Evolutionary conservation across 2,113 vertebrate genomes (phyloP).

Genomic region (Micromys minutus): DNA sequence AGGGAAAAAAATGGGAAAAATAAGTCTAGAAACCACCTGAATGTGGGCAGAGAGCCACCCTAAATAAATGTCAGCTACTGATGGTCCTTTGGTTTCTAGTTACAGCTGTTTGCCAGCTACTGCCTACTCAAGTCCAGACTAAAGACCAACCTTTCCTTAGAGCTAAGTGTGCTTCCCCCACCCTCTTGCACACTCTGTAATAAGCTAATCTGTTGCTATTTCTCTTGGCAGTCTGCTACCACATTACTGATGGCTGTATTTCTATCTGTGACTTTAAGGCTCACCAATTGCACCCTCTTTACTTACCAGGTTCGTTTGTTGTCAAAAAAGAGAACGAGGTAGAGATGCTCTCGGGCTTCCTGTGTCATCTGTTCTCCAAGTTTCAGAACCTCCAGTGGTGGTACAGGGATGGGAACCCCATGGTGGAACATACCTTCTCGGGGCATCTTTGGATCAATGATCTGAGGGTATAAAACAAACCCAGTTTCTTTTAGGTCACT

Average conservation of each 20-base stretch:
- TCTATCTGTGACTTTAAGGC: conserved; percentile 18
- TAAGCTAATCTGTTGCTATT: neutral
- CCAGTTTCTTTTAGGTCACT: conserved; percentile 43
- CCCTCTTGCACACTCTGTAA: neutral
- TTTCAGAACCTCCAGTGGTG: conserved; percentile 97
- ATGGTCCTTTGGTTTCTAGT: conserved; percentile 21
- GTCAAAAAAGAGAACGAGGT: conserved; percentile 99
- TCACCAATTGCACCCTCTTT: neutral
- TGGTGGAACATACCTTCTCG: conserved; percentile 98
- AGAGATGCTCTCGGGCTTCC: conserved; percentile 98
- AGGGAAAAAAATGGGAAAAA: conserved; percentile 30
- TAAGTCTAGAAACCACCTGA: neutral
- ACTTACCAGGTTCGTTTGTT: conserved; percentile 99
- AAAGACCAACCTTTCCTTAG: neutral
- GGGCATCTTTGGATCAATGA: conserved; percentile 99
- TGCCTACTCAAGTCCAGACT: conserved; percentile 33
- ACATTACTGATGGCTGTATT: neutral
- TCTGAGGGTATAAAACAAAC: conserved; percentile 85
- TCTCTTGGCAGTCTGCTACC: conserved; percentile 36
- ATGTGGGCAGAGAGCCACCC: neutral
- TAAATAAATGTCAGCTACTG: neutral
- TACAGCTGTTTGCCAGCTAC: conserved; percentile 9
- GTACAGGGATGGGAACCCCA: conserved; percentile 97
- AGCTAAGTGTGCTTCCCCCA: neutral
- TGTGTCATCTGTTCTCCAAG: conserved; percentile 99